phyloP scores from a whole-genome alignment of 2,797 vertebrate genomes.

The Melanotaenia boesemani region DNA sequence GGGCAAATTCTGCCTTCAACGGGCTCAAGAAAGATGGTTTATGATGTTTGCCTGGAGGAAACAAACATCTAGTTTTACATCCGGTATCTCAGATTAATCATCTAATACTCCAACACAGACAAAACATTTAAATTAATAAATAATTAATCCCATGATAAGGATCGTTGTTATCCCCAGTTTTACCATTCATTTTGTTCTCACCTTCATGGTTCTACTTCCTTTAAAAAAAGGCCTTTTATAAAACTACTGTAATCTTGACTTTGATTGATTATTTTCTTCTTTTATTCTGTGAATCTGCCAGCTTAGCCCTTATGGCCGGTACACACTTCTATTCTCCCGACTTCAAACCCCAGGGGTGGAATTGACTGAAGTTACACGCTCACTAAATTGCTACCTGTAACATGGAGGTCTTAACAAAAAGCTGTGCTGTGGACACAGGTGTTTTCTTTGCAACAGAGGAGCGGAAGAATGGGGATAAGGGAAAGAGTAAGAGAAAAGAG shows the following conservation, averaged over 20 bases:
- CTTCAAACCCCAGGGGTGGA: conserved; percentile 58
- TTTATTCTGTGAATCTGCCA: conserved; percentile 21
- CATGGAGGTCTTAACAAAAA: conserved; percentile 58
- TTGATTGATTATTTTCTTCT: conserved; percentile 30
- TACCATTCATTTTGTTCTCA: background rate
- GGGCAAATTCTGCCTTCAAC: background rate
- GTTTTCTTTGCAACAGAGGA: conserved; percentile 50
- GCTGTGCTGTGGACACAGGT: conserved; percentile 72
- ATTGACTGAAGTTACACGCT: conserved; percentile 39
- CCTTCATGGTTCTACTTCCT: background rate
- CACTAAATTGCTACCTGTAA: conserved; percentile 70
- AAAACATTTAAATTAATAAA: background rate
- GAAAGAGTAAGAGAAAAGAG: conserved; percentile 28
- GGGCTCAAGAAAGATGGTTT: background rate
- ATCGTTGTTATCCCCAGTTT: background rate
- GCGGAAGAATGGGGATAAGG: conserved; percentile 28
- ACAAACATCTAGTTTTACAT: background rate
- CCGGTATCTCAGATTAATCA: background rate
- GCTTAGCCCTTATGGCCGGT: conserved; percentile 16
- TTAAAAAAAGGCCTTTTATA: conserved; percentile 5
- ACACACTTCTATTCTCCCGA: conserved; percentile 37
- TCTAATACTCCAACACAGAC: background rate
- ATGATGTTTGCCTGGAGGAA: background rate
- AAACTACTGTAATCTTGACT: conserved; percentile 13
- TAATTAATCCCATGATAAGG: background rate